phyloP scores from a whole-genome alignment of 2,888 invertebrate species.

The Nycteola revayana region DNA sequence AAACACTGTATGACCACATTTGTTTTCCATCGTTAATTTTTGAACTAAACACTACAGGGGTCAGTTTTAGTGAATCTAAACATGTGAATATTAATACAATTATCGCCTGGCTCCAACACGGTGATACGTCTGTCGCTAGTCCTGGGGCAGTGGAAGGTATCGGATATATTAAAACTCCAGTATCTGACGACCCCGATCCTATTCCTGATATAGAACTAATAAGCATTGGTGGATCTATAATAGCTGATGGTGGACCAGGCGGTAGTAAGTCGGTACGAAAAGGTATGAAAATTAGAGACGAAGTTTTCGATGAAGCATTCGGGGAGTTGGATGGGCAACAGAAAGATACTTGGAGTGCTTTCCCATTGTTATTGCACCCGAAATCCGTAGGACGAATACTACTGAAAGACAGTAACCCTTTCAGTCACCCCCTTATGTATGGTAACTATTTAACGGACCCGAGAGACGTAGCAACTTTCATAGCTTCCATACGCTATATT shows the following conservation, averaged over 20 bases:
- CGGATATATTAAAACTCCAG: constrained; percentile 83
- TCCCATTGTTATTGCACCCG: constrained; percentile 88
- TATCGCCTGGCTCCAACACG: constrained; percentile 57
- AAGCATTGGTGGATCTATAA: constrained; percentile 83
- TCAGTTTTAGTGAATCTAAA: constrained; percentile 53
- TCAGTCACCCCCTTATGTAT: constrained; percentile 88
- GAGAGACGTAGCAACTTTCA: constrained; percentile 80
- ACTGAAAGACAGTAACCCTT: constrained; percentile 87
- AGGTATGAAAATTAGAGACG: constrained; percentile 80
- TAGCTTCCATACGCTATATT: constrained; percentile 83
- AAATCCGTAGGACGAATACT: constrained; percentile 86
- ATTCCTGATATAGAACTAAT: constrained; percentile 87
- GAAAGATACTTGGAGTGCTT: constrained; percentile 82
- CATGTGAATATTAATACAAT: constrained; percentile 32
- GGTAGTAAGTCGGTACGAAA: constrained; percentile 68
- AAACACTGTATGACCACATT: constrained; percentile 84
- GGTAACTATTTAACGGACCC: constrained; percentile 89
- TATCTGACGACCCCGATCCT: constrained; percentile 78
- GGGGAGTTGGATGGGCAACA: constrained; percentile 66
- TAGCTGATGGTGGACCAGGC: constrained; percentile 78
- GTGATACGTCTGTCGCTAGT: constrained; percentile 70
- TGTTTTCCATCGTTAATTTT: constrained; percentile 76
- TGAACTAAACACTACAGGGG: constrained; percentile 59
- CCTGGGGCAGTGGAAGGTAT: constrained; percentile 86
- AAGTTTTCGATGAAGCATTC: constrained; percentile 80